A percentile compares a stretch with the other conserved stretches of the same genome.
Conservation (phyloP, 53 echinoderm and acorn worm species). For the Temnopleurus reevesii region DNA sequence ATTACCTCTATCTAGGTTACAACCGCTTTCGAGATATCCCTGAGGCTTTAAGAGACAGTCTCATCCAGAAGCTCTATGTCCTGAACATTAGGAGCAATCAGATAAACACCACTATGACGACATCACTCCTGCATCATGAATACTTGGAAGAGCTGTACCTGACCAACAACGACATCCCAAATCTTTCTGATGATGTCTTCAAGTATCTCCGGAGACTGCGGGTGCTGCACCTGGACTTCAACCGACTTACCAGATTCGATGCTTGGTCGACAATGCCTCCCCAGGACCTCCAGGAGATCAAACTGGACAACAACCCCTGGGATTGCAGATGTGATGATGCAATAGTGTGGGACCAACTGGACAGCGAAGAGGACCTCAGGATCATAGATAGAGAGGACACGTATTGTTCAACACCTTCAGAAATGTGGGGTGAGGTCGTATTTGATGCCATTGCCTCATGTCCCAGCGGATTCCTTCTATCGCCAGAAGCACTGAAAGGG, state of each 20-base stretch:
- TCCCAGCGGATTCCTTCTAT: not conserved
- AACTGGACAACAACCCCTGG: constrained; percentile 72
- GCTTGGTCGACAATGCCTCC: constrained; percentile 25
- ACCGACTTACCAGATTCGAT: constrained; percentile 8
- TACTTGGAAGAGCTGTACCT: constrained; percentile 67
- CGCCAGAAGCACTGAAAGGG: not conserved
- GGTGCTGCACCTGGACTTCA: constrained; percentile 35
- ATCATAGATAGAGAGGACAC: not conserved
- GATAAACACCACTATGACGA: not conserved
- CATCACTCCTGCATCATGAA: constrained; percentile 7
- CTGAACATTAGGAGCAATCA: constrained; percentile 18
- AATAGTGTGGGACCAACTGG: constrained; percentile 40
- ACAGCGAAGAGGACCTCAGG: not conserved
- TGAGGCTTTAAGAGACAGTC: not conserved
- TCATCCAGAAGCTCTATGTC: not conserved
- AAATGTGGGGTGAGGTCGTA: not conserved
- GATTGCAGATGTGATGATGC: constrained; percentile 63
- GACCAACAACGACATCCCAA: constrained; percentile 69
- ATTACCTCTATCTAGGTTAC: not conserved
- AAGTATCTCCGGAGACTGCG: not conserved
- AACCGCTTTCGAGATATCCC: constrained; percentile 12
- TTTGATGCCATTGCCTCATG: not conserved
- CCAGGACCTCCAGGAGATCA: constrained; percentile 53
- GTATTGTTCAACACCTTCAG: not conserved
- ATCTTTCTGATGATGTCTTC: constrained; percentile 52